Conservation (phyloP, 2,797 vertebrate genomes). For the Poeciliopsis presidionis region DNA sequence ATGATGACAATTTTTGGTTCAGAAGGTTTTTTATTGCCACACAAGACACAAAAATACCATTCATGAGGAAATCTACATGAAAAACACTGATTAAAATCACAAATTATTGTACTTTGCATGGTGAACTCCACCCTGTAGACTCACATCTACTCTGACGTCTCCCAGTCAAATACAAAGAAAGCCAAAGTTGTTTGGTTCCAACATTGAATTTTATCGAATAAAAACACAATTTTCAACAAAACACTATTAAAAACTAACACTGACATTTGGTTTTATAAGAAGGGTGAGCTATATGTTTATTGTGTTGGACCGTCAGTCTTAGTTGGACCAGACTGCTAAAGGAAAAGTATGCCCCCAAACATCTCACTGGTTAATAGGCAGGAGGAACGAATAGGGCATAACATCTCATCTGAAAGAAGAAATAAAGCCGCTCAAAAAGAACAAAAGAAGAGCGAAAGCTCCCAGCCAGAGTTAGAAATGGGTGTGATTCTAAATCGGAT, state of each 20-base stretch:
- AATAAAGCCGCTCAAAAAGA: neutral
- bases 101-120: neutral
- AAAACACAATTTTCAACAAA: neutral
- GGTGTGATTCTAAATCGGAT: neutral
- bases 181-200: neutral
- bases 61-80: neutral
- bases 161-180: neutral
- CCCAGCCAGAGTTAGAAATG: neutral
- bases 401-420: neutral
- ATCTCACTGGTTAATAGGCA: neutral
- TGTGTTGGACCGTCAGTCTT: neutral
- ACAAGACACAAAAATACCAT: neutral
- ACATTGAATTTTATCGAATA: neutral
- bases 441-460: neutral
- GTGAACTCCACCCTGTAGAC: neutral
- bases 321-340: neutral
- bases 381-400: neutral
- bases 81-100: neutral
- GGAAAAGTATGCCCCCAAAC: neutral
- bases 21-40: neutral
- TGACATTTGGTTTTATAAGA: neutral
- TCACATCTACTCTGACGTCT: neutral
- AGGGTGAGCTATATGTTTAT: neutral
- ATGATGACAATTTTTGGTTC: neutral
- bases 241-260: neutral